These are phyloP conservation scores for Caracal caracal DNA, from an alignment of 2,113 vertebrate genomes.

Conservation along the genomic window DNA sequence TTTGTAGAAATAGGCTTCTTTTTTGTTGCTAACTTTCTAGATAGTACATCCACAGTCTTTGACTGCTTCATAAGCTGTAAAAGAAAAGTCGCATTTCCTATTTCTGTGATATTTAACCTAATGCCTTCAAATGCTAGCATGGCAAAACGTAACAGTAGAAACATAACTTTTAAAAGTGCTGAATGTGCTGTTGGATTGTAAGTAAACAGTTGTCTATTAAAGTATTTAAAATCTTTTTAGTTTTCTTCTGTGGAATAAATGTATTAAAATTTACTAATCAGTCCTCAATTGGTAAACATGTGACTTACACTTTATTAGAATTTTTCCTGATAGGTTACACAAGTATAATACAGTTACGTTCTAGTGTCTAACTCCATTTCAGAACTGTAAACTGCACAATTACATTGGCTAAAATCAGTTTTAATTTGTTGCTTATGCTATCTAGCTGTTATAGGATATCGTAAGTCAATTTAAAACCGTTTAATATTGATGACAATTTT, in stretches of 20 bases:
- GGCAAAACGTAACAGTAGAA: neutral
- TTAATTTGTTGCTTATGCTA: constrained; percentile 27
- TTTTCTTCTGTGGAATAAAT: constrained; percentile 12
- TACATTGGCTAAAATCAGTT: constrained; percentile 32
- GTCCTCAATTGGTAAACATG: constrained; percentile 35
- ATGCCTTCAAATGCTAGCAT: neutral
- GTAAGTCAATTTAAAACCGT: neutral
- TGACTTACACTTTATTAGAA: constrained; percentile 27
- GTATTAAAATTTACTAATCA: constrained; percentile 34
- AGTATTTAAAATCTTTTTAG: constrained; percentile 19
- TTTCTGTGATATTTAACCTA: constrained; percentile 60
- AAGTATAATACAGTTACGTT: neutral
- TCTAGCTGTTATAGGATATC: neutral
- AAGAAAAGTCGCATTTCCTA: constrained; percentile 72
- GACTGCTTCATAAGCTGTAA: constrained; percentile 88
- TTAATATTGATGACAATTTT: neutral
- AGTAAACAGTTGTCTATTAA: constrained; percentile 39
- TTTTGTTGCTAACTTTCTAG: constrained; percentile 85
- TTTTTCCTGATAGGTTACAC: neutral
- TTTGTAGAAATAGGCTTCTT: constrained; percentile 85
- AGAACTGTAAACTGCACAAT: constrained; percentile 50
- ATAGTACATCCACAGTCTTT: constrained; percentile 87
- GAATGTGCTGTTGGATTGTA: neutral
- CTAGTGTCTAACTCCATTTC: constrained; percentile 76
- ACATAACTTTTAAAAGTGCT: constrained; percentile 16